Conservation (phyloP, 2,888 invertebrate species). For the Alcis repandata region DNA sequence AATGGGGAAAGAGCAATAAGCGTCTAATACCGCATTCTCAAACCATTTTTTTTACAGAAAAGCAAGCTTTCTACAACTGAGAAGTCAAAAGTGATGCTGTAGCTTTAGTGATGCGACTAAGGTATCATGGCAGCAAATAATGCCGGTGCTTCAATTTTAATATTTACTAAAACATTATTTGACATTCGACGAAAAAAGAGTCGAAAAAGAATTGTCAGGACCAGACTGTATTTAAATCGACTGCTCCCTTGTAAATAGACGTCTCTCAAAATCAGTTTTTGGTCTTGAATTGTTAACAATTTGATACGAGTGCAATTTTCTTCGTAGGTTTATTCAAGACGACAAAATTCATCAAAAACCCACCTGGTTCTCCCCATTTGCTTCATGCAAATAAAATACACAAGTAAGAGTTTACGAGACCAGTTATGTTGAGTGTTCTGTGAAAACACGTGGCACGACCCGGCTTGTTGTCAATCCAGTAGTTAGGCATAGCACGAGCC, state of each 20-base stretch:
- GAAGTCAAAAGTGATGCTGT: not conserved
- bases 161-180: not conserved
- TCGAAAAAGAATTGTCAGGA: not conserved
- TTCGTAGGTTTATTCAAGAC: constrained; percentile 84
- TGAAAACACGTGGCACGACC: constrained; percentile 59
- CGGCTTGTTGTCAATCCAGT: constrained; percentile 65
- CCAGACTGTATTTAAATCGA: not conserved
- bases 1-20: too few relatives aligned
- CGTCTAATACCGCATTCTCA: too few relatives aligned
- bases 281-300: constrained; percentile 14
- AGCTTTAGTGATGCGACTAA: constrained; percentile 16
- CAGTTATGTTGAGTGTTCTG: constrained; percentile 62
- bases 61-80: constrained; percentile 16
- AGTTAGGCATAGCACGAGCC: constrained; percentile 62
- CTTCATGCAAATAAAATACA: constrained; percentile 83
- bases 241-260: constrained; percentile 3
- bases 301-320: constrained; percentile 63
- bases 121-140: constrained; percentile 18
- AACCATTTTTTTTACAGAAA: not conserved
- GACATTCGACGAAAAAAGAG: not conserved
- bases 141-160: constrained; percentile 1
- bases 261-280: constrained; percentile 1
- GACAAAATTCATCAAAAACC: constrained; percentile 81
- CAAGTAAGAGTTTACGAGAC: constrained; percentile 73
- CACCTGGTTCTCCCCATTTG: constrained; percentile 82